Base-by-base conservation (phyloP, 2,888 invertebrate species). In the Timema cristinae region DNA sequence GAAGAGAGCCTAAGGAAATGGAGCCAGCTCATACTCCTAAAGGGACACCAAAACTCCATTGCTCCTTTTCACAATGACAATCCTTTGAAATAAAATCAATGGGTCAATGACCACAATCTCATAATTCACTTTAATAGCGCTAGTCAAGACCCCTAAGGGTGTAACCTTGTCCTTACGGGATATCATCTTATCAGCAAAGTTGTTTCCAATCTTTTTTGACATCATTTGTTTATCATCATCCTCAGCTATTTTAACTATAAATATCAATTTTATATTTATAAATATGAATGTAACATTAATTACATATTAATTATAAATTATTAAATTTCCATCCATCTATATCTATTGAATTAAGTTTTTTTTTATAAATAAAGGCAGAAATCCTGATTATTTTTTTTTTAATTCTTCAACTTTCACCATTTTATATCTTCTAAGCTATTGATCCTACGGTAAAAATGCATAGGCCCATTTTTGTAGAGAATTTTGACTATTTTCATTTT, bases 81-180 rank as follows among this genome's bases (percentile, higher is more conserved):
- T 13, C n/a, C 54, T n/a, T n/a, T 54, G 11, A 54, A 54, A 54
- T n/a, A n/a, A 54, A 11, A 54, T 1, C n/a, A 54, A 54, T 54
- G 54, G 54, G 54, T 54, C 54, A n/a, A 54, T 54, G 11, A n/a
- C 54, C 54, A 54, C 54, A n/a, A n/a, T 54, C 54, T 54, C 54
- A 54, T 54, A 1, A n/a, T 54, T 11, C 54, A 54, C 54, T 54
- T 54, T 54, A n/a, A 54, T 54, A 54, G 54, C 54, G 54, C 54
- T 54, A 4, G 54, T 54, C 54, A 54, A 2, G 11, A 4, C 54
- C 54, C 54, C 54, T 10, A 54, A n/a, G 54, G 54, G n/a, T n/a
- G n/a, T 2, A 54, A 54, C 54, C n/a, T 54, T 11, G 54, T 54
- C 11, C n/a, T 54, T 54, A n/a, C 4, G 54, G 1, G 54, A 54